These are phyloP conservation scores for Lagocephalus sceleratus DNA, from an alignment of 2,797 vertebrate species.

Conservation along the genomic window DNA sequence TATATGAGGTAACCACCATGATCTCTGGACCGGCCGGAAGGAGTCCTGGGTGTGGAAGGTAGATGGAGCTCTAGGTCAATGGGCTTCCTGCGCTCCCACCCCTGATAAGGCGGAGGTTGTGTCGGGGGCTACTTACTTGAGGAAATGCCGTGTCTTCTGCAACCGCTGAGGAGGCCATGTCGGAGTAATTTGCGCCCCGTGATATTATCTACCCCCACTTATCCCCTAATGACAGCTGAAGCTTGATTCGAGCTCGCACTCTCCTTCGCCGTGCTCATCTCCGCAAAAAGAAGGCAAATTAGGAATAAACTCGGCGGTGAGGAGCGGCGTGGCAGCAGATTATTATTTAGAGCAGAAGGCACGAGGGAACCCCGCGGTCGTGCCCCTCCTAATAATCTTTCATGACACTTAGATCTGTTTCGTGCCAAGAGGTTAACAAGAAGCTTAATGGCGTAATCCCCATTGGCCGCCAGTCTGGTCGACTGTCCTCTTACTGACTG, in stretches of 20 bases:
- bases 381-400: conserved; percentile 24
- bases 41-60: conserved; percentile 42
- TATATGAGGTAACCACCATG: conserved; percentile 22
- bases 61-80: conserved; percentile 66
- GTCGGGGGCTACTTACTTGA: conserved; percentile 53
- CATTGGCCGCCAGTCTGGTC: conserved; percentile 33
- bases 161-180: conserved; percentile 49
- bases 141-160: conserved; percentile 52
- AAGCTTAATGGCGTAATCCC: conserved; percentile 63
- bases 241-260: conserved; percentile 26
- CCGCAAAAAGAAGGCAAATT: not conserved
- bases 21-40: conserved; percentile 65
- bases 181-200: conserved; percentile 55
- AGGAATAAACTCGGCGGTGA: conserved; percentile 11
- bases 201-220: conserved; percentile 62
- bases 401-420: conserved; percentile 34
- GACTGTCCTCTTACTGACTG: conserved; percentile 52
- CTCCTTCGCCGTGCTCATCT: conserved; percentile 23
- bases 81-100: conserved; percentile 49
- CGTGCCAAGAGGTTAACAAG: conserved; percentile 55
- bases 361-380: conserved; percentile 15
- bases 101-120: conserved; percentile 57
- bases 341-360: conserved; percentile 11
- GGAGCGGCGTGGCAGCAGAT: not conserved
- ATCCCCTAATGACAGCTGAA: conserved; percentile 39